A percentile compares a stretch with the other conserved stretches of the same genome.
Conservation (phyloP, 2,888 invertebrate species). For the Phortica magna region DNA sequence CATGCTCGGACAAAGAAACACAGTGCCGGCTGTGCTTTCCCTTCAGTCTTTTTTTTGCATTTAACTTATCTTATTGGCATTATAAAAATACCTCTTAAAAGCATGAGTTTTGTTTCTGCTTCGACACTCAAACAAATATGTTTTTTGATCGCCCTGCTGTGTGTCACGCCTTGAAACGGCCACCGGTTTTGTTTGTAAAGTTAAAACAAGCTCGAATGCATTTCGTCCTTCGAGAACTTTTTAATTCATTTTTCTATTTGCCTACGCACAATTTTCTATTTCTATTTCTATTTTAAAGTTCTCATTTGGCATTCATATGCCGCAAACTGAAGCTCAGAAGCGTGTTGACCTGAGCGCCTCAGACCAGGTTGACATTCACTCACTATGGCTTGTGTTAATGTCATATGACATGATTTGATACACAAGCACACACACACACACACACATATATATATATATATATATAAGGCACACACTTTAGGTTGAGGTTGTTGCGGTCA, state of each 20-base stretch:
- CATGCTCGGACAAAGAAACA: too few relatives aligned
- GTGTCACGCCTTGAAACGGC: neutral
- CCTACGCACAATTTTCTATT: neutral
- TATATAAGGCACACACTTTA: neutral
- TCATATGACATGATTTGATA: conserved; percentile 6
- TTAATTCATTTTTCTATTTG: conserved; percentile 7
- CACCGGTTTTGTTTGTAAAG: neutral
- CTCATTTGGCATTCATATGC: neutral
- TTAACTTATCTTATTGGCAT: too few relatives aligned
- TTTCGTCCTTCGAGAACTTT: neutral
- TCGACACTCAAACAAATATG: too few relatives aligned
- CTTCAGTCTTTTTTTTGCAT: too few relatives aligned
- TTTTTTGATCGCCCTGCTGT: neutral
- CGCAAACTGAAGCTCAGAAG: neutral
- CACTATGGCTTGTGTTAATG: neutral
- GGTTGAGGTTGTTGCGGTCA: conserved; percentile 58
- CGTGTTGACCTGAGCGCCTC: neutral
- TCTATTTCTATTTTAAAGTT: neutral
- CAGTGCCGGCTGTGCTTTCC: too few relatives aligned
- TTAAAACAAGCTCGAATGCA: neutral
- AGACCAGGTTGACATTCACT: neutral
- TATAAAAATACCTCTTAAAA: too few relatives aligned
- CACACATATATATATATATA: neutral
- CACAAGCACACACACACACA: neutral
- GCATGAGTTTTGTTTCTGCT: too few relatives aligned